Conservation (phyloP, 37 sponge, comb jelly and placozoan genomes). For the Hexactinellida sp. region DNA sequence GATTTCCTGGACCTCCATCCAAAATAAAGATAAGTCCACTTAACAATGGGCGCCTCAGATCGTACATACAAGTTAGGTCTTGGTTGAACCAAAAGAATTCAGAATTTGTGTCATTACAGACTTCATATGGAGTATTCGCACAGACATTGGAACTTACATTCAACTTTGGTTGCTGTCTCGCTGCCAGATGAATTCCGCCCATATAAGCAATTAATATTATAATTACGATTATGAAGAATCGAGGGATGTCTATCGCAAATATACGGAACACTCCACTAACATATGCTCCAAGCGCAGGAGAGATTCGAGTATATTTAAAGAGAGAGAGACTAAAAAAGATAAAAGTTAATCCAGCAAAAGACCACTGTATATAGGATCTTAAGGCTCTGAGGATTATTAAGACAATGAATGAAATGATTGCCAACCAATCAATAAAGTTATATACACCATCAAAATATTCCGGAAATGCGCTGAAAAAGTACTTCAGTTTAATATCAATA, state of each 20-base stretch:
- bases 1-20: slow-evolving; percentile 7
- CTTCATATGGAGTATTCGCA: background rate
- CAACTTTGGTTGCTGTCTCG: background rate
- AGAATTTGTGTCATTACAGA: background rate
- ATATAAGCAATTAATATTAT: background rate
- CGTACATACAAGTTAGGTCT: background rate
- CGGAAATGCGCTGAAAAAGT: slow-evolving; percentile 1
- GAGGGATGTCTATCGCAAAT: slow-evolving; percentile 9
- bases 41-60: background rate
- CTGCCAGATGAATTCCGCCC: background rate
- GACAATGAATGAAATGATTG: background rate
- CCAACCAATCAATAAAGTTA: background rate
- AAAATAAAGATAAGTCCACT: background rate
- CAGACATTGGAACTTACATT: background rate
- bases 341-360: background rate
- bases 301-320: background rate
- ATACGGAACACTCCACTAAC: background rate
- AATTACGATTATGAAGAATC: background rate
- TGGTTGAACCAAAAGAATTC: background rate
- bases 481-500: background rate
- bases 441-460: slow-evolving; percentile 14
- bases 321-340: background rate
- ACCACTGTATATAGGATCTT: background rate
- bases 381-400: background rate
- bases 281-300: background rate